phyloP scores from a whole-genome alignment of 2,113 vertebrate species.

The Mirza zaza region DNA sequence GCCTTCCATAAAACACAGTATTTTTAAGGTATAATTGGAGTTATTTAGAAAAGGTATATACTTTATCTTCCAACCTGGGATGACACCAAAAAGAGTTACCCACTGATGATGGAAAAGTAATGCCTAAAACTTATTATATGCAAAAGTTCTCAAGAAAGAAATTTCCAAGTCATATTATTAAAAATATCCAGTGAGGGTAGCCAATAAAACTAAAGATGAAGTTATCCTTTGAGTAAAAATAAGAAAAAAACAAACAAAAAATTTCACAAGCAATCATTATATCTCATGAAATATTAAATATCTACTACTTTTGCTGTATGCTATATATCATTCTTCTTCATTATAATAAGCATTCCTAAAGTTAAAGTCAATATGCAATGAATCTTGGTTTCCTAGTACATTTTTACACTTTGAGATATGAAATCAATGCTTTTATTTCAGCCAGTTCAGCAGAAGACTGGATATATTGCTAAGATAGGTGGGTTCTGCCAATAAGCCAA shows the following conservation, averaged over 20 bases:
- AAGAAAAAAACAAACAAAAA: neutral
- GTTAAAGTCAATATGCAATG: neutral
- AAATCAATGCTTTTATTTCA: conserved; percentile 18
- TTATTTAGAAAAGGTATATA: neutral
- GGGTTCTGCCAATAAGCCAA: neutral
- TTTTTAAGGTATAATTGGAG: neutral
- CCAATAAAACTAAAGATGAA: neutral
- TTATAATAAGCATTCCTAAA: neutral
- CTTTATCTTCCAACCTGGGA: neutral
- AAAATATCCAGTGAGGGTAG: neutral
- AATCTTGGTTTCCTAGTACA: neutral
- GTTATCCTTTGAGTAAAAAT: neutral
- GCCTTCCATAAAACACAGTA: neutral
- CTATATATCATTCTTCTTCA: neutral
- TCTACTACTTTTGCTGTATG: neutral
- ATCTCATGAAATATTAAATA: neutral
- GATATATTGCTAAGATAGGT: neutral
- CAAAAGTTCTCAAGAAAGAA: neutral
- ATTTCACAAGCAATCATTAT: neutral
- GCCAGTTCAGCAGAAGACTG: neutral
- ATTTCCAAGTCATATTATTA: neutral
- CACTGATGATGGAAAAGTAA: neutral
- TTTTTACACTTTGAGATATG: neutral
- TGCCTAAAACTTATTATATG: neutral
- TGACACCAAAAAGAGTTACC: neutral